Evolutionary conservation across 2,888 invertebrate species (phyloP).

Genomic region (Rotaria macrura): DNA sequence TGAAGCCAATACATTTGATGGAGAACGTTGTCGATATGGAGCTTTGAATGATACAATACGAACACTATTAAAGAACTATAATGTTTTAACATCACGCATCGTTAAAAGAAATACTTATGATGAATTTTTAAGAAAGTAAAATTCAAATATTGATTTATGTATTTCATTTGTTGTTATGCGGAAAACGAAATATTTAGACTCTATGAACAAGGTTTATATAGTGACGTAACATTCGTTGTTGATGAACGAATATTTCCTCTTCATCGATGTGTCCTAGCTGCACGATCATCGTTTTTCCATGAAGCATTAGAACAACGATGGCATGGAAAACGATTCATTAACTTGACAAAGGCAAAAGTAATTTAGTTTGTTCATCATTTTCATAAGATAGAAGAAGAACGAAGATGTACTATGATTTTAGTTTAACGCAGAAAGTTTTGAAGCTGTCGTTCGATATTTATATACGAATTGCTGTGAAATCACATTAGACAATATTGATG

Average conservation of each 20-base stretch:
- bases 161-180: background rate
- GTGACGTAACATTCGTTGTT: constrained; percentile 50
- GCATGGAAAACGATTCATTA: constrained; percentile 44
- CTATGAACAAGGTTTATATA: constrained; percentile 42
- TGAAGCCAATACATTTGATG: constrained; percentile 55
- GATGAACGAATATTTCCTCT: constrained; percentile 47
- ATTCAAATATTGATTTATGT: constrained; percentile 1
- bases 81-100: constrained; percentile 50
- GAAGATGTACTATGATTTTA: constrained; percentile 36
- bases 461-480: constrained; percentile 48
- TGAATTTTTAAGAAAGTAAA: constrained; percentile 52
- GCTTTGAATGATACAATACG: constrained; percentile 52
- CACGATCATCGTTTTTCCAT: constrained; percentile 50
- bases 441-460: constrained; percentile 49
- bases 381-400: background rate
- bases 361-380: constrained; percentile 35
- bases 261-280: constrained; percentile 51
- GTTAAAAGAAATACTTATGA: constrained; percentile 51
- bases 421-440: constrained; percentile 49
- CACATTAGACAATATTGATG: background rate
- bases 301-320: constrained; percentile 49
- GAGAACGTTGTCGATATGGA: constrained; percentile 54
- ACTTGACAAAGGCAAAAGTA: constrained; percentile 41
- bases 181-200: constrained; percentile 38
- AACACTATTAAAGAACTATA: constrained; percentile 49